Conservation (phyloP, 2,113 vertebrate species). For the Megaceryle maxima region DNA sequence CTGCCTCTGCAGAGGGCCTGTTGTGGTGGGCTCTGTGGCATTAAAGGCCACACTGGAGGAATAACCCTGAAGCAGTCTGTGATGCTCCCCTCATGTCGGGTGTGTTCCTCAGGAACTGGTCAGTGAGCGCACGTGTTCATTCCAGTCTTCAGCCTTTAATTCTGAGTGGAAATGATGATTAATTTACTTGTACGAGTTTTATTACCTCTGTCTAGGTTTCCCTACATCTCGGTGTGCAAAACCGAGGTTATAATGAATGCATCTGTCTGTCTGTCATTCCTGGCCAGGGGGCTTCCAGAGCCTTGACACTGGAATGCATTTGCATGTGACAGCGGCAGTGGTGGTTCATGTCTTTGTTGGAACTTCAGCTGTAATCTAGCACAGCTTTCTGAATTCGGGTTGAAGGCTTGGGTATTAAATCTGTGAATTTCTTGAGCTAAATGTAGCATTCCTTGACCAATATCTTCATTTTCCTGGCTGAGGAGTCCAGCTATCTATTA, state of each 20-base stretch:
- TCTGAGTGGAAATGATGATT: neutral
- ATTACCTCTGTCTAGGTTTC: neutral
- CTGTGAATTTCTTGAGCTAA: neutral
- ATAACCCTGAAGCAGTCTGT: neutral
- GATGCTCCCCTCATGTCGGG: fast-evolving
- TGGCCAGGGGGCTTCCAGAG: neutral
- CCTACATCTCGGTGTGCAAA: fast-evolving
- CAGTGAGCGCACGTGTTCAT: neutral
- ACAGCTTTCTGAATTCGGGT: neutral
- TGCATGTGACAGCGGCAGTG: fast-evolving
- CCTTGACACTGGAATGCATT: fast-evolving
- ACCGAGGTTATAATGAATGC: fast-evolving
- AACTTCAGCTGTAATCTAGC: neutral
- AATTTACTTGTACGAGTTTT: fast-evolving
- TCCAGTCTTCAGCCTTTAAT: neutral
- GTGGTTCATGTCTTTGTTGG: neutral
- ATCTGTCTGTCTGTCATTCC: neutral
- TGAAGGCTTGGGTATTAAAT: fast-evolving
- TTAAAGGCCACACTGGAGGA: neutral
- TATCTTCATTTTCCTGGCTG: neutral
- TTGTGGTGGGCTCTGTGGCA: neutral
- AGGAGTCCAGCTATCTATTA: neutral
- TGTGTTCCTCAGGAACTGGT: fast-evolving
- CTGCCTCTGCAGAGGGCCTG: neutral
- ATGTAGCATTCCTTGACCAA: neutral